Percentiles rank a stretch among this genome's conserved stretches.
phyloP scores from a whole-genome alignment of 2,113 vertebrate genomes.

The Apaloderma vittatum region DNA sequence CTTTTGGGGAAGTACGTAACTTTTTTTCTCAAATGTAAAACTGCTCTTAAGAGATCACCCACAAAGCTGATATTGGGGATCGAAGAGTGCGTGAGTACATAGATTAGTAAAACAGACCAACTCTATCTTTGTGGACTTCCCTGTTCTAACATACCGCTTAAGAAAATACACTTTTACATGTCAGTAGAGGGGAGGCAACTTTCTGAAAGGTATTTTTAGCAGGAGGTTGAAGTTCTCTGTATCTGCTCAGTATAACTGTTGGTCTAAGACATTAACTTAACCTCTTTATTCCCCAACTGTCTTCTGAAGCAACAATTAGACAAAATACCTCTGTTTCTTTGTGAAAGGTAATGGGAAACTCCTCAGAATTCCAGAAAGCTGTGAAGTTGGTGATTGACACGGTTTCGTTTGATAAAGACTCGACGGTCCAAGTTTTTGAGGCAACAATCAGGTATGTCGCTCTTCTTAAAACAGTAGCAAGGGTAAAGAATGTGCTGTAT shows the following conservation, averaged over 20 bases:
- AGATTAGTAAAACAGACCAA: background rate
- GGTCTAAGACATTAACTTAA: background rate
- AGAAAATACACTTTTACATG: background rate
- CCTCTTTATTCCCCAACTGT: background rate
- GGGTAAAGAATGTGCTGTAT: background rate
- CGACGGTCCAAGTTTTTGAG: constrained; percentile 98
- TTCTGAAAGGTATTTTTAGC: background rate
- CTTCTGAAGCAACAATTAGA: background rate
- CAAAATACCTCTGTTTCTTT: constrained; percentile 31
- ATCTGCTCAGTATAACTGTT: background rate
- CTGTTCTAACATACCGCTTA: background rate
- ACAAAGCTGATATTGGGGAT: too few species aligned
- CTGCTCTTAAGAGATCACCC: background rate
- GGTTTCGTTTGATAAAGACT: constrained; percentile 97
- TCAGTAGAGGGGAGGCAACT: background rate
- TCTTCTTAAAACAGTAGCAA: background rate
- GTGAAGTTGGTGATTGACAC: constrained; percentile 96
- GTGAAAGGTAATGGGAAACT: constrained; percentile 94
- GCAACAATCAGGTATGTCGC: constrained; percentile 92
- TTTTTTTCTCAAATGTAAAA: background rate
- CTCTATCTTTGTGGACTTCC: background rate
- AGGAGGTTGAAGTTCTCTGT: background rate
- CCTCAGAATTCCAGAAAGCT: constrained; percentile 94
- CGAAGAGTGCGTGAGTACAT: too few species aligned
- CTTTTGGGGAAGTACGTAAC: background rate